Evolutionary conservation across 2,888 invertebrate genomes (phyloP).

Genomic region (Drosophila meridiana): DNA sequence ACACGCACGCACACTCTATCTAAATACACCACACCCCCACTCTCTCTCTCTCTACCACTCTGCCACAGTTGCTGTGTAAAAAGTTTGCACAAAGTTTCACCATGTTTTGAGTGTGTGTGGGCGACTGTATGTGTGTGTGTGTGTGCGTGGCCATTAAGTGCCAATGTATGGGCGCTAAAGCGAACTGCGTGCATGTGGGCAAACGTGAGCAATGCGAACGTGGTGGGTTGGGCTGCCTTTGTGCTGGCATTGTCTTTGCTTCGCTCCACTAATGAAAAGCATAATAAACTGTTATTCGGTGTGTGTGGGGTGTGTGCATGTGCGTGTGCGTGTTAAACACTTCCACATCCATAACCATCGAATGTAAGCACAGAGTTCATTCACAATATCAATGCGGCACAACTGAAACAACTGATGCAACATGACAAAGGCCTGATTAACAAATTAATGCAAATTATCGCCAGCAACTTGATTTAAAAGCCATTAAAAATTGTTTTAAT

Average conservation of each 20-base stretch:
- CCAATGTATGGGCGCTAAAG: conserved; percentile 60
- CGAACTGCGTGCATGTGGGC: conserved; percentile 17
- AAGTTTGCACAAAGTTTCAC: conserved; percentile 71
- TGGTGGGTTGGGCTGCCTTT: conserved; percentile 31
- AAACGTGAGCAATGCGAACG: conserved; percentile 30
- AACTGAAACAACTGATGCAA: neutral
- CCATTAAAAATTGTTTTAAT: neutral
- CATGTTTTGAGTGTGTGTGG: conserved; percentile 53
- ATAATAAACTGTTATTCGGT: conserved; percentile 65
- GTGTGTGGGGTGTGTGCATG: conserved; percentile 14
- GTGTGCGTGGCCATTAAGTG: conserved; percentile 58
- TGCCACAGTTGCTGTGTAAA: conserved; percentile 45
- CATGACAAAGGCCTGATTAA: neutral
- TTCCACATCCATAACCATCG: conserved; percentile 18
- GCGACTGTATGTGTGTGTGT: conserved; percentile 18
- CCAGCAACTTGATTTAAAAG: neutral
- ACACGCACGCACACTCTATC: conserved; percentile 10
- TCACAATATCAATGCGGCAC: neutral
- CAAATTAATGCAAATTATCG: conserved; percentile 4
- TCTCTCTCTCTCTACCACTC: no score
- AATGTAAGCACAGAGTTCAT: neutral
- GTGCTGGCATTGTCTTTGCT: conserved; percentile 35
- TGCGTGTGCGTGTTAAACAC: conserved; percentile 14
- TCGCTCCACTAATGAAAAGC: conserved; percentile 64
- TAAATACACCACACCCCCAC: conserved; percentile 1